Base-by-base conservation (phyloP, 2,797 vertebrate genomes). In the Lagorchestes hirsutus region DNA sequence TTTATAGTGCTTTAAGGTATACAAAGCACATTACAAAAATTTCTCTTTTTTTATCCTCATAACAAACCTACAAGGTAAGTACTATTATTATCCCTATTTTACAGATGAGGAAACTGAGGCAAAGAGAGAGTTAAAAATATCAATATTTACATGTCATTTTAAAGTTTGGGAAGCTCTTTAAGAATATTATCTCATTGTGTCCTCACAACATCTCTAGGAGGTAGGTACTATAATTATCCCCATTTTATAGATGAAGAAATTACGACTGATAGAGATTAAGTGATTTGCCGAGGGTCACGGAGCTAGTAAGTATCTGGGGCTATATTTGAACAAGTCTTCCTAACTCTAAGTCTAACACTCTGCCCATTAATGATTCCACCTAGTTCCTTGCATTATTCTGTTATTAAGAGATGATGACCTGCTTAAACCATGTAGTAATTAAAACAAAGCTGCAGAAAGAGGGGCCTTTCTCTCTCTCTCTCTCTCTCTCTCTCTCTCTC, bases 361-460 rank as follows among this genome's bases (percentile, higher is more conserved):
- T 46, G 11, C 3, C 18, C 22, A 24, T 46, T 82, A n/a, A 67
- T n/a, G 34, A 46, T 40, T 46, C 40, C 40, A 82, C 1, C 2
- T 74, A 40, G 16, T n/a, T 8, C n/a, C 34, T 74, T 40, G n/a
- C 16, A 40, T 82, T 82, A 46, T 82, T 13, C n/a, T 82, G n/a
- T 74, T 74, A 74, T 74, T 82, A 82, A 82, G n/a, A 87, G 6
- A 46, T 95, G 93, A 95, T 96, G 96, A 54, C 92, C 95, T 95
- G 31, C 91, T 97, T 96, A 94, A 90, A 87, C 40, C 93, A 94
- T 93, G 90, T 28, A 56, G 93, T 54, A 52, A 96, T 95, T 95
- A 91, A 96, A 96, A 93, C 8, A 59, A 92, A 55, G 91, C 31
- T 56, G 1, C 94, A 93, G 96, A 91, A 96, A 97, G 95, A 93